Conservation (phyloP, 2,797 vertebrate species). For the Falco columbarius region DNA sequence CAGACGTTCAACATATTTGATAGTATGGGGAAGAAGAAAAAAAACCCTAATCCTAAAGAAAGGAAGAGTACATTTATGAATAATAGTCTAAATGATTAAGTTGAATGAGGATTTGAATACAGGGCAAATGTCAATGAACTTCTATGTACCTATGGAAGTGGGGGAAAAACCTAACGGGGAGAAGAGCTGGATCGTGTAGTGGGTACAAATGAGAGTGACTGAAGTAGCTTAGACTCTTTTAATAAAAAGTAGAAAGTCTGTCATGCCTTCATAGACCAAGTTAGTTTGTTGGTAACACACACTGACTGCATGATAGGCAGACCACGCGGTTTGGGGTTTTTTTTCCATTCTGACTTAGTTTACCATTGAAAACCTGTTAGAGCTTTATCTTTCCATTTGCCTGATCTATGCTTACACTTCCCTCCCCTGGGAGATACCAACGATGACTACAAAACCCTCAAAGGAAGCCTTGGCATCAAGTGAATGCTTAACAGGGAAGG, state of each 20-base stretch:
- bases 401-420: neutral
- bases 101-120: slow-evolving; percentile 8
- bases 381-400: slow-evolving; percentile 32
- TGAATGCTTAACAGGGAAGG: slow-evolving; percentile 12
- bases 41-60: neutral
- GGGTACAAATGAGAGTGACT: neutral
- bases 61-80: neutral
- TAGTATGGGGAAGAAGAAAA: neutral
- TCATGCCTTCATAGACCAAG: neutral
- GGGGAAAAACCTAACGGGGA: neutral
- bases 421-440: neutral
- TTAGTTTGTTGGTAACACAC: neutral
- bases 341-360: slow-evolving; percentile 27
- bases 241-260: neutral
- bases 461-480: neutral
- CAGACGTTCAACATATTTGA: neutral
- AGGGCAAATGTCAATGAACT: neutral
- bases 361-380: slow-evolving; percentile 39
- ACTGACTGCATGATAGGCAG: neutral
- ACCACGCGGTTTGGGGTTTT: neutral
- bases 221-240: neutral
- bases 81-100: neutral
- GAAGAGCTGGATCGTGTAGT: neutral
- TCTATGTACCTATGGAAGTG: neutral
- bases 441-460: slow-evolving; percentile 2